A percentile compares a stretch with the other conserved stretches of the same genome.
These are phyloP conservation scores for Lissonota sp. DNA, from an alignment of 2,888 invertebrate species.

Conservation along the genomic window DNA sequence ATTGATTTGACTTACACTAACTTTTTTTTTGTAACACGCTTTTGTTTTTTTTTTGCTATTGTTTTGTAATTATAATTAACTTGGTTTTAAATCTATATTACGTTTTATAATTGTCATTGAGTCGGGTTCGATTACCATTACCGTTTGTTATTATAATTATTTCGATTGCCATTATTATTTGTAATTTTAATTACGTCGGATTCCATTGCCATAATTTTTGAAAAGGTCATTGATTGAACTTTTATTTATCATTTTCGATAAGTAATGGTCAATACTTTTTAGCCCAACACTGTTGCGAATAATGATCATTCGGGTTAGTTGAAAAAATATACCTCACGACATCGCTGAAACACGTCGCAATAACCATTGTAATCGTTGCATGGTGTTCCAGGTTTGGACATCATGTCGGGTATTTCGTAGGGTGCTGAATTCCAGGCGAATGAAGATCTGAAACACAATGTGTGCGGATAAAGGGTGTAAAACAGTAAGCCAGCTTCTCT, in stretches of 20 bases:
- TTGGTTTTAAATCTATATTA: no score
- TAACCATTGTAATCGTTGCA: slow-evolving; percentile 96
- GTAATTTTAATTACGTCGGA: no score
- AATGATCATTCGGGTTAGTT: slow-evolving; percentile 2
- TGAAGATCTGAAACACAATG: slow-evolving; percentile 86
- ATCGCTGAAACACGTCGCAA: slow-evolving; percentile 89
- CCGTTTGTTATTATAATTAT: no score
- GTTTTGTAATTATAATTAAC: no score
- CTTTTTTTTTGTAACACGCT: no score
- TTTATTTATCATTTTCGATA: not conserved
- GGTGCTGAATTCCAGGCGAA: slow-evolving; percentile 94
- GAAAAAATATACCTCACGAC: slow-evolving; percentile 88
- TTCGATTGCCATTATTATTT: no score
- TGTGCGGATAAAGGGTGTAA: slow-evolving; percentile 8
- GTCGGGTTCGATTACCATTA: no score
- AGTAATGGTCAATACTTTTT: slow-evolving; percentile 1
- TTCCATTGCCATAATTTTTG: no score
- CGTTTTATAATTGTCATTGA: no score
- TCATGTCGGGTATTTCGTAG: slow-evolving; percentile 95
- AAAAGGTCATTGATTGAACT: not conserved
- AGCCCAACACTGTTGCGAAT: not conserved
- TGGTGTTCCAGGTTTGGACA: slow-evolving; percentile 95
- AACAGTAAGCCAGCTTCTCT: slow-evolving; percentile 33
- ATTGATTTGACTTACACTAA: no score
- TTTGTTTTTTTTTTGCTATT: no score